Conservation (phyloP, 2,888 invertebrate genomes). For the Frankliniella intonsa region DNA sequence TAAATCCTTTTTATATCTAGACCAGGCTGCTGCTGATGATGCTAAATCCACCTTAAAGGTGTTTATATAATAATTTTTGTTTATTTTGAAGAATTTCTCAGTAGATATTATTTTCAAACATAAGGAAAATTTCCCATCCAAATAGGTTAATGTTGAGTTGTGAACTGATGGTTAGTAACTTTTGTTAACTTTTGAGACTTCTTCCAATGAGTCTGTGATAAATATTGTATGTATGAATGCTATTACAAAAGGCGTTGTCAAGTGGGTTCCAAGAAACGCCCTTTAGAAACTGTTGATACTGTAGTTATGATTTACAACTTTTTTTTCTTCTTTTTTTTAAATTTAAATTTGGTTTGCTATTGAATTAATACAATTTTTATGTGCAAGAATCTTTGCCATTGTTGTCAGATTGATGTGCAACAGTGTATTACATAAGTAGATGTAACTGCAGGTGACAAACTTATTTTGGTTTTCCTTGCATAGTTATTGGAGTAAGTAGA, state of each 20-base stretch:
- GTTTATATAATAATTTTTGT: neutral
- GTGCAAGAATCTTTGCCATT: no score
- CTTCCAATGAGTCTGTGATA: constrained; percentile 17
- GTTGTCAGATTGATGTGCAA: no score
- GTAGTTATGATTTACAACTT: neutral
- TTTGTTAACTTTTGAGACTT: constrained; percentile 6
- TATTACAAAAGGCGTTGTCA: neutral
- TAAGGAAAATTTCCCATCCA: neutral
- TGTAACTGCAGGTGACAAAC: no score
- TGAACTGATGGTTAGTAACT: neutral
- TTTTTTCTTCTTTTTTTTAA: neutral
- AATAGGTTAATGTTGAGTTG: neutral
- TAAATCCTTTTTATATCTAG: neutral
- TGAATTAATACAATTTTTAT: neutral
- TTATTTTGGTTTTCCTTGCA: no score
- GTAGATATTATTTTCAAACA: neutral
- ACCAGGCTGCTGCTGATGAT: neutral
- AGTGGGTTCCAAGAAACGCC: neutral
- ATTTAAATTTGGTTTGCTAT: neutral
- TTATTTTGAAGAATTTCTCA: neutral
- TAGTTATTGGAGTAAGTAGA: no score
- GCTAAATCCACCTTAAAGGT: neutral
- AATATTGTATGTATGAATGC: constrained; percentile 14
- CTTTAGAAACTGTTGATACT: neutral
- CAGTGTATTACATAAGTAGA: no score